phyloP scores from a whole-genome alignment of 2,888 invertebrate genomes.

The Cephus nigrinus region DNA sequence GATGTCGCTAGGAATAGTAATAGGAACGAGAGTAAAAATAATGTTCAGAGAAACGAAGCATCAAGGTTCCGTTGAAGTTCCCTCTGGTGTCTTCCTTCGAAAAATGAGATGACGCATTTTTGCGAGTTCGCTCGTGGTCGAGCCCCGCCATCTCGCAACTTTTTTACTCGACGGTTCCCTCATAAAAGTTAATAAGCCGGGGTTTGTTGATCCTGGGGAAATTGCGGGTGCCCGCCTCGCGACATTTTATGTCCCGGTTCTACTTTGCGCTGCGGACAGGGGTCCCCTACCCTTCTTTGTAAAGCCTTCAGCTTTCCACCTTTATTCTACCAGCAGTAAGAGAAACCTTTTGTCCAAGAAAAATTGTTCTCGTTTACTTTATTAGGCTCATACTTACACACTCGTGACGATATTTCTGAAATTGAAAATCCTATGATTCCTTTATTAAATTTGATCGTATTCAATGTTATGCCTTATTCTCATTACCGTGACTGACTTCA shows the following conservation, averaged over 20 bases:
- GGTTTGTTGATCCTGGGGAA: slow-evolving; percentile 59
- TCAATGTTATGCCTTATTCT: not conserved
- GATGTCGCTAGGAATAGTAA: not conserved
- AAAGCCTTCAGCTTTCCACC: not conserved
- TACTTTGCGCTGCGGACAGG: slow-evolving; percentile 42
- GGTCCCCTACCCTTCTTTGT: slow-evolving; percentile 6
- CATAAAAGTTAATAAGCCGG: slow-evolving; percentile 61
- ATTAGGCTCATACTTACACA: not conserved
- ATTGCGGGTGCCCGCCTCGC: slow-evolving; percentile 47
- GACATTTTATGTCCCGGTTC: slow-evolving; percentile 48
- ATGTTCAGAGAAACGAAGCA: not conserved
- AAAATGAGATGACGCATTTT: slow-evolving; percentile 23
- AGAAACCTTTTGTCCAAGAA: not conserved
- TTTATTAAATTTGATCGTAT: not conserved
- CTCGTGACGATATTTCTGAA: not conserved
- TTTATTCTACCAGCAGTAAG: not conserved
- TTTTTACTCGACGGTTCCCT: slow-evolving; percentile 43
- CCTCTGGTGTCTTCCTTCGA: not conserved
- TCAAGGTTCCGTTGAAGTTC: not conserved
- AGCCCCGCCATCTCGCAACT: slow-evolving; percentile 35
- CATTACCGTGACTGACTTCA: not conserved
- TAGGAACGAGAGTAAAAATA: not conserved
- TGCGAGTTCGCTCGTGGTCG: slow-evolving; percentile 26
- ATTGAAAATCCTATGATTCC: not conserved
- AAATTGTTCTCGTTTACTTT: not conserved